Conservation (phyloP, 2,113 vertebrate species). For the Aptenodytes patagonicus region DNA sequence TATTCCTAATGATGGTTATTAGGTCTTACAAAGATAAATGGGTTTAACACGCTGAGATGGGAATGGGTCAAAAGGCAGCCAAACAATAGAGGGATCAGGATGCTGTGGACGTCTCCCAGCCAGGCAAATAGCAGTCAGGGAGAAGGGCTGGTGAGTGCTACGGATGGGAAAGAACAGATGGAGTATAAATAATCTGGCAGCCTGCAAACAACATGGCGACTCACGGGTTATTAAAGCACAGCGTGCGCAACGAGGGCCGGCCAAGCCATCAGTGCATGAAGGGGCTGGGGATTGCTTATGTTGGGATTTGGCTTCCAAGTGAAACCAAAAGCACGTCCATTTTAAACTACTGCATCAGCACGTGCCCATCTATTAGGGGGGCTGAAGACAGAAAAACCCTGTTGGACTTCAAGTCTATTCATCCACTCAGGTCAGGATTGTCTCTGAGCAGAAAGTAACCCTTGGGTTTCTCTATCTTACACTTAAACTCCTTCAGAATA, state of each 20-base stretch:
- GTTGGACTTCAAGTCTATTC: background rate
- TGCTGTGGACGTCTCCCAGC: accelerated
- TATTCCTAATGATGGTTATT: background rate
- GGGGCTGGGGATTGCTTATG: background rate
- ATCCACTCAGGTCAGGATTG: background rate
- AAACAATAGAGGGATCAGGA: background rate
- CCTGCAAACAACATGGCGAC: background rate
- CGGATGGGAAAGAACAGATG: constrained; percentile 16
- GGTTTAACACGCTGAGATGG: background rate
- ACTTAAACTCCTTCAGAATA: background rate
- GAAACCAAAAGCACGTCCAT: background rate
- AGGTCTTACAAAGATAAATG: background rate
- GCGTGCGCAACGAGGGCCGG: background rate
- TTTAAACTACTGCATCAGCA: background rate
- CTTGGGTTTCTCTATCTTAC: background rate
- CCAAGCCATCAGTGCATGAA: background rate
- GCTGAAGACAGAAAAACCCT: background rate
- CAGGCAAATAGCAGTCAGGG: background rate
- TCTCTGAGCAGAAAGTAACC: background rate
- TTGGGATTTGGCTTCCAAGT: background rate
- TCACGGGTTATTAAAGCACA: background rate
- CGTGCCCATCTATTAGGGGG: accelerated
- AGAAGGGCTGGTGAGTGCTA: background rate
- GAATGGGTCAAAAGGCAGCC: background rate
- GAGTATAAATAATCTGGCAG: constrained; percentile 53